Evolutionary conservation across 2,888 invertebrate genomes (phyloP).

Genomic region (Perizoma flavofasciatum): DNA sequence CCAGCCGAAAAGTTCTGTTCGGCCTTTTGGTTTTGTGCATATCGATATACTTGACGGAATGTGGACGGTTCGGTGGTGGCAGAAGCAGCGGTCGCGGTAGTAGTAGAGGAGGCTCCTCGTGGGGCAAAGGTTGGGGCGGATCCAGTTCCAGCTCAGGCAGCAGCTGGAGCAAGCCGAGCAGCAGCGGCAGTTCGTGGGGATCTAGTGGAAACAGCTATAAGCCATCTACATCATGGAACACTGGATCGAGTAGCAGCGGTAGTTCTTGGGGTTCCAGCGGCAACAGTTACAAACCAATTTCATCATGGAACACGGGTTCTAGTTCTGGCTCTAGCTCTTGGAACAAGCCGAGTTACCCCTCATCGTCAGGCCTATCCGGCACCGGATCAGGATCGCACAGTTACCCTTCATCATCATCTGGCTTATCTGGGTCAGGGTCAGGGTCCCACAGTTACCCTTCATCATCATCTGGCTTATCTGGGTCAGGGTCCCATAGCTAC

Average conservation of each 20-base stretch:
- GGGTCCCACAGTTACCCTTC: conserved; percentile 29
- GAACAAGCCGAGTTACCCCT: conserved; percentile 29
- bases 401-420: conserved; percentile 39
- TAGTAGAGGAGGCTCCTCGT: conserved; percentile 37
- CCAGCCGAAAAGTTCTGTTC: conserved; percentile 61
- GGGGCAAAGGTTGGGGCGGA: conserved; percentile 35
- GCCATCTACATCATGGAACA: conserved; percentile 30
- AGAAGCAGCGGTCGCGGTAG: conserved; percentile 44
- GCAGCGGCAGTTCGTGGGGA: conserved; percentile 39
- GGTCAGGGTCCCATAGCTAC: conserved; percentile 30
- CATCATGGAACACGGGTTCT: conserved; percentile 32
- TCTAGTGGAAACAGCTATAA: conserved; percentile 37
- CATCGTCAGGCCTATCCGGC: conserved; percentile 41
- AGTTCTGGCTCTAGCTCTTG: conserved; percentile 10
- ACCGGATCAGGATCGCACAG: conserved; percentile 23
- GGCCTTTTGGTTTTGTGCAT: conserved; percentile 59
- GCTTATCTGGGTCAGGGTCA: conserved; percentile 39
- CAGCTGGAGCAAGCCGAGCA: conserved; percentile 21
- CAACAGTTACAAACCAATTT: conserved; percentile 33
- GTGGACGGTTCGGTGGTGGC: conserved; percentile 38
- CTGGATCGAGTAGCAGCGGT: conserved; percentile 20
- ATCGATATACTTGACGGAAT: conserved; percentile 51
- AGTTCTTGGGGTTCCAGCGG: conserved; percentile 26
- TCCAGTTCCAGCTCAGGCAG: conserved; percentile 22
- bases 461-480: conserved; percentile 30